Conservation (phyloP, 2,888 invertebrate species). For the Drosophila flavopinicola region DNA sequence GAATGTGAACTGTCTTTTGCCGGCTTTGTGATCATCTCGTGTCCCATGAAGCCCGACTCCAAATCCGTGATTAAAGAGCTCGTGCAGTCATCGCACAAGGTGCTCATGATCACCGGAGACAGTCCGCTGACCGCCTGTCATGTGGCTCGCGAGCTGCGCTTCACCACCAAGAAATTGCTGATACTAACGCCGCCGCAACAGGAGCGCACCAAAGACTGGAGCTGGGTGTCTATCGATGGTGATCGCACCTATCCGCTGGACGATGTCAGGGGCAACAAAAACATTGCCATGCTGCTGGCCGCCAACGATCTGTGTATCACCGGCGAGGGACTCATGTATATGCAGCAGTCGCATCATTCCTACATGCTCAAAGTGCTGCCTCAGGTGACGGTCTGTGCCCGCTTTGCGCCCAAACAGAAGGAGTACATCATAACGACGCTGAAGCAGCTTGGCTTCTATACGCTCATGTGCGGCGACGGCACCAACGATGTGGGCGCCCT, state of each 20-base stretch:
- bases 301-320: conserved; percentile 97
- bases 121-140: conserved; percentile 99
- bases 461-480: conserved; percentile 99
- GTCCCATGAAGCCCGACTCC: conserved; percentile 98
- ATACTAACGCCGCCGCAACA: conserved; percentile 85
- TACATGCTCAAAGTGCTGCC: conserved; percentile 91
- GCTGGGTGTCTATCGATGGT: conserved; percentile 92
- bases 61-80: conserved; percentile 97
- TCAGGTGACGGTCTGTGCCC: conserved; percentile 95
- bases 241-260: conserved; percentile 78
- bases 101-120: conserved; percentile 99
- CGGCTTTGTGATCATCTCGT: conserved; percentile 99
- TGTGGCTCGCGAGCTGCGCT: conserved; percentile 96
- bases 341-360: conserved; percentile 87
- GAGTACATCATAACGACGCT: conserved; percentile 96
- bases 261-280: conserved; percentile 82
- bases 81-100: conserved; percentile 96
- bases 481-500: conserved; percentile 99
- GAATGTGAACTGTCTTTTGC: conserved; percentile 95
- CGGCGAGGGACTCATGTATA: conserved; percentile 92
- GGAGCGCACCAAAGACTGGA: conserved; percentile 85
- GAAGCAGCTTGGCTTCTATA: conserved; percentile 92
- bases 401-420: conserved; percentile 99
- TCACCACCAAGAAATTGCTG: conserved; percentile 90
- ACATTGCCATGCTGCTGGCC: conserved; percentile 88